phyloP scores from a whole-genome alignment of 2,797 vertebrate species.

The Macroramphosus scolopax region DNA sequence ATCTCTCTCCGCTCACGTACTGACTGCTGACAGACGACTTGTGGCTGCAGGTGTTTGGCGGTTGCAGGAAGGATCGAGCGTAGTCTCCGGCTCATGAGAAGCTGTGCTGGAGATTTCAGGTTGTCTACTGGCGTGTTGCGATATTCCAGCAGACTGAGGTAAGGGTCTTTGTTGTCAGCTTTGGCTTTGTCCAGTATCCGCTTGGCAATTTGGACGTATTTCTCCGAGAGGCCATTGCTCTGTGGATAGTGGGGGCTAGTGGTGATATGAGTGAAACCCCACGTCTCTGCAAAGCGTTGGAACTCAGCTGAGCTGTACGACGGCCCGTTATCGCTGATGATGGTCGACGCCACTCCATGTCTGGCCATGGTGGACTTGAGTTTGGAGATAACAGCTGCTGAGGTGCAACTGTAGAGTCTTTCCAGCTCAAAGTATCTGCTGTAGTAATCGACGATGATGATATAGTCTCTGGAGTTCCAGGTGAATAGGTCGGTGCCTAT shows the following conservation, averaged over 20 bases:
- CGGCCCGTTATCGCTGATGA: not conserved
- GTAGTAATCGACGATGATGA: not conserved
- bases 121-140: no score
- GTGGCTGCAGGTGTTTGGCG: no score
- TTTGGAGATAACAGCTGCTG: not conserved
- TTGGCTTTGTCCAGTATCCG: no score
- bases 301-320: not conserved
- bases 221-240: not conserved
- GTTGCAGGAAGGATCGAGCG: no score
- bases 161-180: no score
- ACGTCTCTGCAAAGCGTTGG: not conserved
- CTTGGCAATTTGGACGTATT: not conserved
- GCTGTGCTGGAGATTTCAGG: no score
- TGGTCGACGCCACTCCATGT: not conserved
- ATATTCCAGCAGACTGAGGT: no score
- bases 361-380: not conserved
- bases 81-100: no score
- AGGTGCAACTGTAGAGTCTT: not conserved
- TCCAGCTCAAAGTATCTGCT: not conserved
- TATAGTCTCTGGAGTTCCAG: not conserved
- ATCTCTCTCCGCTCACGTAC: no score
- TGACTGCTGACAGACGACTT: no score
- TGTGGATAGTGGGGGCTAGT: not conserved
- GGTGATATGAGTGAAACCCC: not conserved
- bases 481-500: not conserved